Conservation (phyloP, 1,140 invertebrate species). For the Saccostrea glomerata region DNA sequence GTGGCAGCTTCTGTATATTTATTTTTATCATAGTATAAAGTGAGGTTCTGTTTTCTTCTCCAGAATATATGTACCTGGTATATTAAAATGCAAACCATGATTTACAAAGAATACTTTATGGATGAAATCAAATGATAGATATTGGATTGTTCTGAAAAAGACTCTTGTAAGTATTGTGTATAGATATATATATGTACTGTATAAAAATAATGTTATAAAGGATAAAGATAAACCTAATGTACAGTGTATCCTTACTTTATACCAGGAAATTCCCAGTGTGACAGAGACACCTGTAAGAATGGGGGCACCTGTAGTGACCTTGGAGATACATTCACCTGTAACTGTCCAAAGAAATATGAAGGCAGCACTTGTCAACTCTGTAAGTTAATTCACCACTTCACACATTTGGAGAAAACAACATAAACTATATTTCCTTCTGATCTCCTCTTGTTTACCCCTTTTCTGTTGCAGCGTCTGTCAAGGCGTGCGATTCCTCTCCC, state of each 20-base stretch:
- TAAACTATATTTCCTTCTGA: neutral
- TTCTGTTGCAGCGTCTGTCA: conserved; percentile 59
- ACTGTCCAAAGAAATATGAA: conserved; percentile 80
- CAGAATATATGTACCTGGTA: neutral
- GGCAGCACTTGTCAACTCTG: conserved; percentile 84
- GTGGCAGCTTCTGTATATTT: neutral
- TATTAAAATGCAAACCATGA: conserved; percentile 17
- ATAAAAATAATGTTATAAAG: no score
- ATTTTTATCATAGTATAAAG: neutral
- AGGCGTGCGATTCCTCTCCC: conserved; percentile 78
- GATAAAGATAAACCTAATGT: neutral
- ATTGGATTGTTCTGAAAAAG: conserved; percentile 13
- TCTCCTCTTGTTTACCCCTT: neutral
- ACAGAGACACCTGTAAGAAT: conserved; percentile 71
- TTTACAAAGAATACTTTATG: neutral
- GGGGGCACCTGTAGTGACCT: conserved; percentile 74
- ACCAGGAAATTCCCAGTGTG: conserved; percentile 72
- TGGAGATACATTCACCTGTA: conserved; percentile 72
- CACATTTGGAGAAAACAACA: neutral
- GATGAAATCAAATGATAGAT: conserved; percentile 1
- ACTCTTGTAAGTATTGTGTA: no score
- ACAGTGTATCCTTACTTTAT: neutral
- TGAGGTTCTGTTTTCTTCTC: conserved; percentile 12
- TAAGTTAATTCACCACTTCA: neutral
- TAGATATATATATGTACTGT: no score